These are phyloP conservation scores for Campoplex nolae DNA, from an alignment of 2,888 invertebrate species.

Conservation along the genomic window DNA sequence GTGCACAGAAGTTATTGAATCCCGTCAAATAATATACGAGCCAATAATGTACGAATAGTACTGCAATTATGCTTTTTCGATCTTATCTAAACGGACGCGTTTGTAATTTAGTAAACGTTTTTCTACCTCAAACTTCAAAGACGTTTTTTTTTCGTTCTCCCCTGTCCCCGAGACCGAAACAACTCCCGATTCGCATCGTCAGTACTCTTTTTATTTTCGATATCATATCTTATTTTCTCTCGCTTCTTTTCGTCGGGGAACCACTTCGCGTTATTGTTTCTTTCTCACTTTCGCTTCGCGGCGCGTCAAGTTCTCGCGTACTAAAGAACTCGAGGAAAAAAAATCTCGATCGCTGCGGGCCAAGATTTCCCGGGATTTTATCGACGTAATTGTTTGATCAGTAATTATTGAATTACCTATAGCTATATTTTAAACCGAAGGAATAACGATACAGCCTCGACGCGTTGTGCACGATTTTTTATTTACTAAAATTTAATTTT, in stretches of 20 bases:
- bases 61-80: conserved; percentile 78
- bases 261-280: conserved; percentile 33
- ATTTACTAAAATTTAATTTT: conserved; percentile 22
- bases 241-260: conserved; percentile 11
- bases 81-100: conserved; percentile 76
- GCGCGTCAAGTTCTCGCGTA: not conserved
- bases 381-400: conserved; percentile 61
- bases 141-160: not conserved
- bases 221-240: conserved; percentile 37
- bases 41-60: conserved; percentile 82
- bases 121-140: conserved; percentile 43
- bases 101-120: conserved; percentile 69
- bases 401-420: conserved; percentile 55
- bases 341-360: conserved; percentile 44
- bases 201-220: conserved; percentile 43
- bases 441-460: not conserved
- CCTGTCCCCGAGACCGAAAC: not conserved
- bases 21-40: conserved; percentile 82
- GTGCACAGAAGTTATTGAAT: conserved; percentile 80
- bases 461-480: not conserved
- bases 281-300: conserved; percentile 45
- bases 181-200: conserved; percentile 27
- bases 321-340: conserved; percentile 14
- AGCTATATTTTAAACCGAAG: not conserved
- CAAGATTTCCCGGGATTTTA: conserved; percentile 41